Conservation (phyloP, 35 echinoderm and acorn worm species). For the Ptychodera flava region DNA sequence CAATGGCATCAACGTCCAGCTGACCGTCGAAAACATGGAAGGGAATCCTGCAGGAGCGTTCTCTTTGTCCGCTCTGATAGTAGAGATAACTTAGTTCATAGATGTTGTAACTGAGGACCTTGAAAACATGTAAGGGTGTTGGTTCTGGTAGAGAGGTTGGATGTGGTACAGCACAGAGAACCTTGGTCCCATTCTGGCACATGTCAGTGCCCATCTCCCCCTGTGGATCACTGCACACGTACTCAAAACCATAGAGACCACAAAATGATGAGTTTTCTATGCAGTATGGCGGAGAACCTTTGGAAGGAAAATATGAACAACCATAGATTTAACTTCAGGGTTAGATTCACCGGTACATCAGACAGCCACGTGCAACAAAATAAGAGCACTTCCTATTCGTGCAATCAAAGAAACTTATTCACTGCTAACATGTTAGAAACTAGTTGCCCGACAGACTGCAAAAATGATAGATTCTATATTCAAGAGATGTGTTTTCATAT, state of each 20-base stretch:
- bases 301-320: neutral
- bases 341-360: neutral
- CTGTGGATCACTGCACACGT: constrained; percentile 37
- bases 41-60: constrained; percentile 58
- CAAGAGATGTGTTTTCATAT: too few species aligned
- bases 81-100: constrained; percentile 45
- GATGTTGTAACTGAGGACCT: constrained; percentile 60
- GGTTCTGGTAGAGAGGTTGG: constrained; percentile 13
- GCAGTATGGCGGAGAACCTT: neutral
- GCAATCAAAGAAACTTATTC: neutral
- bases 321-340: too few species aligned
- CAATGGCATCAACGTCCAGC: constrained; percentile 52
- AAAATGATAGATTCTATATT: neutral
- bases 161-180: constrained; percentile 47
- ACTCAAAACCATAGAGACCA: neutral
- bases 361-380: neutral
- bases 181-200: constrained; percentile 57
- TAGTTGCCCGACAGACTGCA: neutral
- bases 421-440: neutral
- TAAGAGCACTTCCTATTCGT: neutral
- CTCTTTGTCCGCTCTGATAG: constrained; percentile 41
- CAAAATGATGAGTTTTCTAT: neutral
- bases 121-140: constrained; percentile 30
- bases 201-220: constrained; percentile 21
- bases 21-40: constrained; percentile 29